These are phyloP conservation scores for Tuta absoluta DNA, from an alignment of 2,888 invertebrate genomes.

Conservation along the genomic window DNA sequence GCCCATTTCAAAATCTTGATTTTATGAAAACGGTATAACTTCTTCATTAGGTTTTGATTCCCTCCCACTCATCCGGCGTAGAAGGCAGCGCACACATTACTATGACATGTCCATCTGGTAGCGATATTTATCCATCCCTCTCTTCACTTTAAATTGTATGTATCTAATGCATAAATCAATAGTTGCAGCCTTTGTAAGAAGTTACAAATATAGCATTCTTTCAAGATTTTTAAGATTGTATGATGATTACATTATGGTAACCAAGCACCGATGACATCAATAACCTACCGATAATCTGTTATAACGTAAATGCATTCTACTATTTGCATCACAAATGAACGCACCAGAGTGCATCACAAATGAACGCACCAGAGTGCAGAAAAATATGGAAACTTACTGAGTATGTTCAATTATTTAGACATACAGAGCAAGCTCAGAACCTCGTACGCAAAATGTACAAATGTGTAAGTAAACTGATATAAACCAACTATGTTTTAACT, in stretches of 20 bases:
- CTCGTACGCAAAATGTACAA: too few species aligned
- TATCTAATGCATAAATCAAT: neutral
- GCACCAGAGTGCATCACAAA: too few species aligned
- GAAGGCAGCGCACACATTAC: neutral
- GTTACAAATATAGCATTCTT: neutral
- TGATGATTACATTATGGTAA: neutral
- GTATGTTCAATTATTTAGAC: too few species aligned
- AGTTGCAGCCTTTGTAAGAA: neutral
- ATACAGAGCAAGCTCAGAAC: too few species aligned
- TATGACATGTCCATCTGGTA: neutral
- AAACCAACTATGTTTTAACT: too few species aligned
- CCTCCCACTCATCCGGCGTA: neutral
- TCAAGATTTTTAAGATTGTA: neutral
- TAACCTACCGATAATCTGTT: neutral
- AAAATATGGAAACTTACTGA: too few species aligned
- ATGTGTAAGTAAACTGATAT: too few species aligned
- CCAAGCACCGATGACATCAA: slow-evolving; percentile 3
- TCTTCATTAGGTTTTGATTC: neutral
- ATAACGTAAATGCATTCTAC: neutral
- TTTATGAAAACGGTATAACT: neutral
- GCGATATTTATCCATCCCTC: neutral
- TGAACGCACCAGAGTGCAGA: too few species aligned
- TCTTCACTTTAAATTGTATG: neutral
- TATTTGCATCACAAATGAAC: neutral
- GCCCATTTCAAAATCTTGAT: too few species aligned